Evolutionary conservation across 2,113 vertebrate species (phyloP).

Genomic region (Diadophis punctatus): DNA sequence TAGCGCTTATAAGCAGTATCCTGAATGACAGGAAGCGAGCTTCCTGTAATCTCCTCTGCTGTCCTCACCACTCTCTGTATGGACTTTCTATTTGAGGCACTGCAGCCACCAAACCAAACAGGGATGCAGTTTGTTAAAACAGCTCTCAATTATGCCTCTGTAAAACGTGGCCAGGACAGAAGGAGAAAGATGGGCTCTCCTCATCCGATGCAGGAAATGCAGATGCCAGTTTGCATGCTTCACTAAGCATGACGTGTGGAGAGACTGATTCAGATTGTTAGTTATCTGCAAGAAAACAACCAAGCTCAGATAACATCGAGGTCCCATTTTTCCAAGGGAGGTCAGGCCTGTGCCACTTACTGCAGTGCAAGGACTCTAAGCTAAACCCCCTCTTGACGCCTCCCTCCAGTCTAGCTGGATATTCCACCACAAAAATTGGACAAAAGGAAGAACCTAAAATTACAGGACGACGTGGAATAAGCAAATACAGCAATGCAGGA

Average conservation of each 20-base stretch:
- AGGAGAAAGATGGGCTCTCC: background rate
- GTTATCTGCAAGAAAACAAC: background rate
- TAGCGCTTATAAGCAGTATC: background rate
- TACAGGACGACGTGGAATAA: background rate
- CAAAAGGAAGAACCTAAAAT: background rate
- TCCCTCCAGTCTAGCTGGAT: background rate
- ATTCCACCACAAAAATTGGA: background rate
- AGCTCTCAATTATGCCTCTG: background rate
- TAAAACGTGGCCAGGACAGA: no score
- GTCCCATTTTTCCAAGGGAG: background rate
- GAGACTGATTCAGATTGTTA: no score
- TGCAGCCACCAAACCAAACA: background rate
- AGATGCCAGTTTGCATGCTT: background rate
- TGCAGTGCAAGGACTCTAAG: background rate
- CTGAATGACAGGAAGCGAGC: background rate
- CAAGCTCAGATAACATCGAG: background rate
- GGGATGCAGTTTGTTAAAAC: background rate
- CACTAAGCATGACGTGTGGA: no score
- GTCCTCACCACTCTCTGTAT: background rate
- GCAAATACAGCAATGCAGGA: background rate
- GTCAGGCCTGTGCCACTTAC: background rate
- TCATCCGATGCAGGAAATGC: background rate
- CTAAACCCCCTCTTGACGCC: background rate
- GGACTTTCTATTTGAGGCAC: background rate
- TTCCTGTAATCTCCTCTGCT: background rate